phyloP scores from a whole-genome alignment of 2,797 vertebrate species.

The Neoniphon sammara region DNA sequence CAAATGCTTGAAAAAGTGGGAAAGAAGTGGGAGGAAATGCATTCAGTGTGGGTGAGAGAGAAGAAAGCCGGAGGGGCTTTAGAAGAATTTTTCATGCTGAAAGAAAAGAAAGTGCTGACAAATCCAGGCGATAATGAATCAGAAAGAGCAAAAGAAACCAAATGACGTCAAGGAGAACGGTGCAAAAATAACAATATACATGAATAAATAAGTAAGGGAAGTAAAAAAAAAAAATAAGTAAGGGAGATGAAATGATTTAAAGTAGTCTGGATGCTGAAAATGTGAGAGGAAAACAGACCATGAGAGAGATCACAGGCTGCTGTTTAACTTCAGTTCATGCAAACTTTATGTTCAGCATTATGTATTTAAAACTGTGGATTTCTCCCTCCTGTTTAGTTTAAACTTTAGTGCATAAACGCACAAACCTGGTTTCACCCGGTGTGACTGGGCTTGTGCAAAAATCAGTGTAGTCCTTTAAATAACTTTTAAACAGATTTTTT shows the following conservation, averaged over 20 bases:
- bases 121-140: conserved; percentile 3
- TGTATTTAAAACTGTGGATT: too few species aligned
- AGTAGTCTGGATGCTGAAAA: conserved; percentile 8
- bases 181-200: conserved; percentile 28
- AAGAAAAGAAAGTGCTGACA: conserved; percentile 11
- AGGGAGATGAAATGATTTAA: conserved; percentile 26
- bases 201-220: conserved; percentile 17
- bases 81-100: conserved; percentile 42
- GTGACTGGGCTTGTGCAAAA: too few species aligned
- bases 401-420: too few species aligned
- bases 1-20: conserved; percentile 16
- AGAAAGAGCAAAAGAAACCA: not conserved
- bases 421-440: too few species aligned
- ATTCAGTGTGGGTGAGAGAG: conserved; percentile 25
- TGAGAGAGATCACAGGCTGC: conserved; percentile 6
- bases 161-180: not conserved
- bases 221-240: conserved; percentile 11
- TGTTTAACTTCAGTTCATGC: conserved; percentile 31
- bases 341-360: conserved; percentile 5
- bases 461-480: too few species aligned
- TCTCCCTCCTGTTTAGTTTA: too few species aligned
- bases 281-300: too few species aligned
- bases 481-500: too few species aligned
- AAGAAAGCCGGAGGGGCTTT: not conserved
- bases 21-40: not conserved